phyloP scores from a whole-genome alignment of 2,113 vertebrate genomes.

The Platichthys stellatus region DNA sequence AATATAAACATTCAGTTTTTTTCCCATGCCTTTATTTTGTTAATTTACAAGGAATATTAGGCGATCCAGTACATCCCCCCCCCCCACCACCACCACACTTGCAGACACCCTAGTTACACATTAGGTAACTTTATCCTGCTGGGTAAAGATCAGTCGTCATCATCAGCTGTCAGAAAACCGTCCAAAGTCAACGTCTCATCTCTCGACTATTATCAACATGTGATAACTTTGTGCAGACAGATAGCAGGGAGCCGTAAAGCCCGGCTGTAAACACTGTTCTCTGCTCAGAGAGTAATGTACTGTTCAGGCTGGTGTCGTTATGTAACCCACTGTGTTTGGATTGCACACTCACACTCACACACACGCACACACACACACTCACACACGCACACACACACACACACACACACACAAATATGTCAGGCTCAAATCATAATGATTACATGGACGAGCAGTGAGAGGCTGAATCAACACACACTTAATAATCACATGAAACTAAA shows the following conservation, averaged over 20 bases:
- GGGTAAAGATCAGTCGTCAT: constrained; percentile 50
- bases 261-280: constrained; percentile 28
- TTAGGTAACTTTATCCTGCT: not conserved
- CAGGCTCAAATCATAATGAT: constrained; percentile 13
- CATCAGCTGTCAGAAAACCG: constrained; percentile 26
- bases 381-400: not conserved
- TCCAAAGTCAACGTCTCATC: constrained; percentile 64
- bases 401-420: constrained; percentile 18
- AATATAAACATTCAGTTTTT: too few relatives aligned
- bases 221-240: constrained; percentile 17
- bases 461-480: constrained; percentile 35
- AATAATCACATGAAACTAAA: constrained; percentile 22
- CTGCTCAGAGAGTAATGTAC: constrained; percentile 9
- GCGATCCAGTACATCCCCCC: too few relatives aligned
- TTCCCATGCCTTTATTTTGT: too few relatives aligned
- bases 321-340: constrained; percentile 34
- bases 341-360: not conserved
- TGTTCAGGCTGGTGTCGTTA: constrained; percentile 48
- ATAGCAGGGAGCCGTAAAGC: constrained; percentile 48
- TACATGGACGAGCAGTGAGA: constrained; percentile 28
- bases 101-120: not conserved
- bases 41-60: too few relatives aligned
- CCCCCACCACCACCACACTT: too few relatives aligned
- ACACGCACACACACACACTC: constrained; percentile 4
- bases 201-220: constrained; percentile 32